Percentiles rank a stretch among this genome's conserved stretches.
These are phyloP conservation scores for Parazoanthus atlanticus DNA, from an alignment of 92 coral and sea anemone species.

Conservation along the genomic window DNA sequence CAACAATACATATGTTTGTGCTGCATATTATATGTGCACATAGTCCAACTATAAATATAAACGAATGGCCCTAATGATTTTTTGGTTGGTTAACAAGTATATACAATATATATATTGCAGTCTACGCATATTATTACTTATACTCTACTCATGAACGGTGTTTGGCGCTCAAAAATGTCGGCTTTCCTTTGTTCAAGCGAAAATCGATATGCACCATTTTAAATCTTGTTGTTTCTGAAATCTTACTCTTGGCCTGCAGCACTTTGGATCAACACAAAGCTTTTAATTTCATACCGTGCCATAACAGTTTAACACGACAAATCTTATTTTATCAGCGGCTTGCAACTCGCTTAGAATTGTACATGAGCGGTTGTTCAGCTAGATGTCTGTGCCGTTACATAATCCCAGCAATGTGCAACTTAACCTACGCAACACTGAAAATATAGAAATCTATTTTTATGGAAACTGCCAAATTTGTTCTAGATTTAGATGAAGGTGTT, in stretches of 20 bases:
- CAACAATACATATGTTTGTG: too few species aligned
- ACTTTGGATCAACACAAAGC: neutral
- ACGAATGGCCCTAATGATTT: too few species aligned
- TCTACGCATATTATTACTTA: too few species aligned
- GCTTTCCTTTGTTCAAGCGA: neutral
- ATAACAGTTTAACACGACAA: neutral
- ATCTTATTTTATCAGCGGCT: neutral
- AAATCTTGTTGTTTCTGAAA: conserved; percentile 23
- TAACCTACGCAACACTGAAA: neutral
- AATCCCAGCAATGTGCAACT: too few species aligned
- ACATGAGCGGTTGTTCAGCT: neutral
- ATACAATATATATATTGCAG: too few species aligned
- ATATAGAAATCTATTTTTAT: neutral
- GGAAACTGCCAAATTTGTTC: neutral
- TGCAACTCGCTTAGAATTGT: neutral
- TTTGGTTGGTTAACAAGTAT: too few species aligned
- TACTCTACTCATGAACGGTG: neutral
- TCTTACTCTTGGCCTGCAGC: neutral
- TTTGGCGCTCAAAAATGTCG: neutral
- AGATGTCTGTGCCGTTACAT: neutral
- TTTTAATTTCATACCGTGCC: neutral
- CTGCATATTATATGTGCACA: too few species aligned
- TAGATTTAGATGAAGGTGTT: neutral
- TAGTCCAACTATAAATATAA: too few species aligned
- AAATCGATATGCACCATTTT: neutral